These are phyloP conservation scores for Poecilia velifera DNA, from an alignment of 2,797 vertebrate species.

Conservation along the genomic window DNA sequence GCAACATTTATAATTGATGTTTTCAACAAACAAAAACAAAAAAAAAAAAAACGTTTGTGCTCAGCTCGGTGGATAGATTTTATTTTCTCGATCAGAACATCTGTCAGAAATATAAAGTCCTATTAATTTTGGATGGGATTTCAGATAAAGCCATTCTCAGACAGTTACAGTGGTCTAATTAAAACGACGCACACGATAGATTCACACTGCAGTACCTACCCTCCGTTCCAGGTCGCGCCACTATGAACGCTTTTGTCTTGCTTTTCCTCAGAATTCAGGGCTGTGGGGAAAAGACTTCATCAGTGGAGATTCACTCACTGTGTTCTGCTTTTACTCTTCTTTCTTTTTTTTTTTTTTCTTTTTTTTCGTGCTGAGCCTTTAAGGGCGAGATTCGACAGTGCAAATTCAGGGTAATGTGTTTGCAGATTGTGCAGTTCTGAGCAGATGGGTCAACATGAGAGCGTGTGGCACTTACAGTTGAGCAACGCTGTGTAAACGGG, in stretches of 20 bases:
- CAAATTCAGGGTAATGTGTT: constrained; percentile 66
- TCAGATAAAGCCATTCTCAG: constrained; percentile 50
- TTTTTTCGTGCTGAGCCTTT: constrained; percentile 69
- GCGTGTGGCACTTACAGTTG: constrained; percentile 57
- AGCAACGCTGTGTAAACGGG: constrained; percentile 68
- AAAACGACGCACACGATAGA: constrained; percentile 47
- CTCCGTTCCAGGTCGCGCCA: constrained; percentile 31
- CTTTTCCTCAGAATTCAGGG: constrained; percentile 38
- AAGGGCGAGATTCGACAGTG: constrained; percentile 64
- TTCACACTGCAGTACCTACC: constrained; percentile 37
- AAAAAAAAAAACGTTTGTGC: constrained; percentile 58
- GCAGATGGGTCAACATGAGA: constrained; percentile 64
- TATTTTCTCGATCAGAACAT: constrained; percentile 64
- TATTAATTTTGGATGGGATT: constrained; percentile 67
- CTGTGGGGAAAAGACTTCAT: constrained; percentile 40
- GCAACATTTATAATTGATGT: constrained; percentile 71
- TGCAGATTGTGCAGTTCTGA: constrained; percentile 60
- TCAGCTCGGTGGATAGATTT: constrained; percentile 72
- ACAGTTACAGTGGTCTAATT: constrained; percentile 45
- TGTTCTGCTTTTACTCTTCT: constrained; percentile 42
- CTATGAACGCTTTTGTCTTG: constrained; percentile 45
- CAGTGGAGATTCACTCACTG: constrained; percentile 50
- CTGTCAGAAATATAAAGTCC: constrained; percentile 56
- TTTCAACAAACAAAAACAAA: constrained; percentile 39
- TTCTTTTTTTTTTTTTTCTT: constrained; percentile 58